Conservation (phyloP, 2,888 invertebrate genomes). For the Temnothorax rugatulus region DNA sequence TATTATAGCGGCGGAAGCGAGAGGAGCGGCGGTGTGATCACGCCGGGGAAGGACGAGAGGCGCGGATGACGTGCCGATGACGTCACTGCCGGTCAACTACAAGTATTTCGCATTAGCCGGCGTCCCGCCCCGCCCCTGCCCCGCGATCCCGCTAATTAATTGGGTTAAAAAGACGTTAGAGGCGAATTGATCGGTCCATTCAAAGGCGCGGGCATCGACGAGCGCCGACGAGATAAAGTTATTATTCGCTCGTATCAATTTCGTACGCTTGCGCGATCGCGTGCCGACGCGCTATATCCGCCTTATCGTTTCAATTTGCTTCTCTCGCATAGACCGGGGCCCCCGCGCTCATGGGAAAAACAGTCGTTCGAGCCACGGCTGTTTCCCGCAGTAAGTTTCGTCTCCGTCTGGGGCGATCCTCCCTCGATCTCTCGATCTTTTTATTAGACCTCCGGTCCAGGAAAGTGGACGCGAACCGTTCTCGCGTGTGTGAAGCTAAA, state of each 20-base stretch:
- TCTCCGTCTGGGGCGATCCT: constrained; percentile 9
- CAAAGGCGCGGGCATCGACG: constrained; percentile 55
- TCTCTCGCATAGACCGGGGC: constrained; percentile 44
- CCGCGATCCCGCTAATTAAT: constrained; percentile 81
- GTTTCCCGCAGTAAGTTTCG: constrained; percentile 67
- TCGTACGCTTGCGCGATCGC: constrained; percentile 69
- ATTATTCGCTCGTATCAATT: constrained; percentile 77
- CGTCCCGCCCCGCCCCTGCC: constrained; percentile 33
- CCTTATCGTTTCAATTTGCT: constrained; percentile 69
- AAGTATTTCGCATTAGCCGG: constrained; percentile 85
- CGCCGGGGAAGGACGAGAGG: constrained; percentile 58
- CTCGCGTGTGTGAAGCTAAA: constrained; percentile 39
- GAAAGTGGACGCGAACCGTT: constrained; percentile 26
- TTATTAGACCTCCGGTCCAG: constrained; percentile 3
- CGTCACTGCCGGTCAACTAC: constrained; percentile 85
- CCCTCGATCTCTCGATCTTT: constrained; percentile 7
- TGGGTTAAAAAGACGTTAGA: constrained; percentile 85
- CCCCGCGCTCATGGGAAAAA: constrained; percentile 71
- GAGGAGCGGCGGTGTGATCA: constrained; percentile 68
- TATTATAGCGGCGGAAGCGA: constrained; percentile 82
- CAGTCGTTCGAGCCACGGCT: constrained; percentile 16
- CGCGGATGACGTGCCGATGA: constrained; percentile 80
- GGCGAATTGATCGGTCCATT: constrained; percentile 82
- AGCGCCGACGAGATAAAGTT: constrained; percentile 76
- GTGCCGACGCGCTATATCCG: constrained; percentile 72